A percentile compares a stretch with the other conserved stretches of the same genome.
Conservation (phyloP, 1,140 invertebrate genomes). For the Trichonephila clavata region DNA sequence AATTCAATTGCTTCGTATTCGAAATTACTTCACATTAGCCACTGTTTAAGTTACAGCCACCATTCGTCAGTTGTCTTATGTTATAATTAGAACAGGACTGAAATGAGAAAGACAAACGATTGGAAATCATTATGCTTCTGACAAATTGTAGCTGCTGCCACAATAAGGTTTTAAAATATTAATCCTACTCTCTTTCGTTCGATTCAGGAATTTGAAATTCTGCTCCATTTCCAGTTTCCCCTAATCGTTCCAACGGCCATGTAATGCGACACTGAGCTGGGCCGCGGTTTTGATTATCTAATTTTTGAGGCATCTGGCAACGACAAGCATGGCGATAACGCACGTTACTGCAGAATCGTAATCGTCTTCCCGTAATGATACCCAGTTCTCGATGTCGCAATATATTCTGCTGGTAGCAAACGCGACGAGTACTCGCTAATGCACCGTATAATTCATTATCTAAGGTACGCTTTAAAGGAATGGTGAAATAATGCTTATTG, state of each 20-base stretch:
- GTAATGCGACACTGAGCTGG: slow-evolving; percentile 38
- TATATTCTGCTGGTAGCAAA: slow-evolving; percentile 7
- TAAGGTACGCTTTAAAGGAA: slow-evolving; percentile 36
- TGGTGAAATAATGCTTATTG: slow-evolving; percentile 25
- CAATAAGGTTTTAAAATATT: slow-evolving; percentile 69
- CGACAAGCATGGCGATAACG: slow-evolving; percentile 61
- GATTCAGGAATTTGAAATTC: slow-evolving; percentile 20
- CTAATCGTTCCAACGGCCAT: slow-evolving; percentile 60
- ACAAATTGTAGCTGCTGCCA: slow-evolving; percentile 65
- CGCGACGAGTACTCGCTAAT: slow-evolving; percentile 34
- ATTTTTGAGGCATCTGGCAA: slow-evolving; percentile 76
- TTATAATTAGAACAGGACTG: slow-evolving; percentile 24
- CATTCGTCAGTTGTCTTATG: slow-evolving; percentile 32
- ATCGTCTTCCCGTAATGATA: slow-evolving; percentile 67
- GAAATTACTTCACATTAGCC: neutral
- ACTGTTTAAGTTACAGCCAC: neutral
- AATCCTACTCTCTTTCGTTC: slow-evolving; percentile 47
- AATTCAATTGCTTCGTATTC: neutral
- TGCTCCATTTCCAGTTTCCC: slow-evolving; percentile 45
- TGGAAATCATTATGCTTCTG: slow-evolving; percentile 50
- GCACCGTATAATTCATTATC: slow-evolving; percentile 16
- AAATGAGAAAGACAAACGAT: slow-evolving; percentile 33
- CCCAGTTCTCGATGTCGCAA: slow-evolving; percentile 30
- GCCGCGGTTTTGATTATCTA: slow-evolving; percentile 72
- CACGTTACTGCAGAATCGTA: slow-evolving; percentile 62